Evolutionary conservation across 2,888 invertebrate genomes (phyloP).

Genomic region (Auanema freiburgensis): DNA sequence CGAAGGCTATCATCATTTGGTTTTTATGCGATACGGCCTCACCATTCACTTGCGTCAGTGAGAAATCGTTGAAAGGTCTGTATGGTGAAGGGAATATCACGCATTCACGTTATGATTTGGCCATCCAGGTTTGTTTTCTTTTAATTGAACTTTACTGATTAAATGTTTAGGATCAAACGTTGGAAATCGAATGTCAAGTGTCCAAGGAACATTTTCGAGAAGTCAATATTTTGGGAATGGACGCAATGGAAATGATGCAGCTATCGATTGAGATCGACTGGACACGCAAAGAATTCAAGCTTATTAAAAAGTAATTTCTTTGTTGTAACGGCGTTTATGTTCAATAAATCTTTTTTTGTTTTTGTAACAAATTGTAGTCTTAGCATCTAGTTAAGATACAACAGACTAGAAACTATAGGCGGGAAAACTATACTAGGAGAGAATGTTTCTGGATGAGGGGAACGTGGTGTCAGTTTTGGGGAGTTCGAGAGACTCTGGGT

Average conservation of each 20-base stretch:
- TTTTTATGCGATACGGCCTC: too few species aligned
- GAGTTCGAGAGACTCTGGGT: too few species aligned
- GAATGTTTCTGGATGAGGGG: too few species aligned
- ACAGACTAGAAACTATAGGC: too few species aligned
- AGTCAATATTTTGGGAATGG: constrained; percentile 22
- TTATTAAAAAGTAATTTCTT: constrained; percentile 14
- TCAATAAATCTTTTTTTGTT: constrained; percentile 10
- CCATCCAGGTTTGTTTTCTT: constrained; percentile 26
- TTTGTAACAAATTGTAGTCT: too few species aligned
- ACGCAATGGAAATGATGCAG: constrained; percentile 17
- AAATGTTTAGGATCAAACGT: constrained; percentile 23
- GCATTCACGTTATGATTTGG: background rate
- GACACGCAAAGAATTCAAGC: constrained; percentile 17
- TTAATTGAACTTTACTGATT: constrained; percentile 18
- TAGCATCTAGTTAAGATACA: too few species aligned
- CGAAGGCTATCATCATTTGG: too few species aligned
- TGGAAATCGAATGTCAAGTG: constrained; percentile 18
- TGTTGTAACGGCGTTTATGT: background rate
- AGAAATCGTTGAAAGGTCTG: too few species aligned
- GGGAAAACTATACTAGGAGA: too few species aligned
- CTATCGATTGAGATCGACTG: constrained; percentile 20
- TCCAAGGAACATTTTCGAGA: constrained; percentile 19
- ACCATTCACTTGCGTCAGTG: too few species aligned
- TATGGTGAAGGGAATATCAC: background rate
- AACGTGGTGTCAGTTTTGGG: too few species aligned